Percentiles rank a stretch among this genome's conserved stretches.
Conservation (phyloP, 2,797 vertebrate genomes). For the Prionace glauca region DNA sequence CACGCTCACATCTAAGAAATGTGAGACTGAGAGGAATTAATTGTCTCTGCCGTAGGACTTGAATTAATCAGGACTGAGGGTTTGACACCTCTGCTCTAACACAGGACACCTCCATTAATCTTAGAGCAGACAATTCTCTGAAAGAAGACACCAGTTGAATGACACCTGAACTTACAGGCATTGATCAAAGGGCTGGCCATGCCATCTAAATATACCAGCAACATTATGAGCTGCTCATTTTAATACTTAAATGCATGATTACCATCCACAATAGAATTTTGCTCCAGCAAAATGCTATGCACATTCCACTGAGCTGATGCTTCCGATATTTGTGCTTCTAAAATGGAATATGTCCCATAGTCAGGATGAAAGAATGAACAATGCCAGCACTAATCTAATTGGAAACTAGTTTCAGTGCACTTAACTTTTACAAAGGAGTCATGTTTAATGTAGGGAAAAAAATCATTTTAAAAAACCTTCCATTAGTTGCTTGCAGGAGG, state of each 20-base stretch:
- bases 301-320: background rate
- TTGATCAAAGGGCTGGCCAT: background rate
- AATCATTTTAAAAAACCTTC: background rate
- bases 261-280: background rate
- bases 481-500: background rate
- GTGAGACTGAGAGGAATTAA: background rate
- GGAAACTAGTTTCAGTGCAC: background rate
- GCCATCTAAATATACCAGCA: background rate
- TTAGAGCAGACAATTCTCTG: background rate
- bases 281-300: background rate
- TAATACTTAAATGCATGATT: background rate
- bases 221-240: background rate
- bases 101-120: background rate
- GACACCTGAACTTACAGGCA: background rate
- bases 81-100: background rate
- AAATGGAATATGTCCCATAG: background rate
- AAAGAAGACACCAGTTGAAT: background rate
- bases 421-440: background rate
- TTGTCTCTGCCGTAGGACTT: background rate
- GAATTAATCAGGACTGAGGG: background rate
- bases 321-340: background rate
- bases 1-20: background rate
- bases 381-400: background rate
- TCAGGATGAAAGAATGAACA: background rate
- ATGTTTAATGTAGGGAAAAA: background rate